These are phyloP conservation scores for Channa argus DNA, from an alignment of 2,113 vertebrate species.

Conservation along the genomic window DNA sequence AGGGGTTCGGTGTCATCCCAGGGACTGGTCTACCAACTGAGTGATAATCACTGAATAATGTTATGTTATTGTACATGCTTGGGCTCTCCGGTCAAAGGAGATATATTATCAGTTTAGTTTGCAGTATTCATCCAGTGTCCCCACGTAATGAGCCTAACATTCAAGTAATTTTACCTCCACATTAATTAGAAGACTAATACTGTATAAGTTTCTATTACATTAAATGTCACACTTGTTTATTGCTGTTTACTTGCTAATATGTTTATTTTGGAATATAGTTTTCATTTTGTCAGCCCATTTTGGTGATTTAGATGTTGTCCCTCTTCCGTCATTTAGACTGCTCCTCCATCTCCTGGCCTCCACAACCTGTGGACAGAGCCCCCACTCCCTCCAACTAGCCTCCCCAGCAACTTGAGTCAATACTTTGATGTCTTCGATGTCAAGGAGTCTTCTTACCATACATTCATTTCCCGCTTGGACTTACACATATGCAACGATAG, in stretches of 20 bases:
- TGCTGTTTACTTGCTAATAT: neutral
- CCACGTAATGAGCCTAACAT: neutral
- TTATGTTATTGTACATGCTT: no score
- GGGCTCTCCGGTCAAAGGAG: no score
- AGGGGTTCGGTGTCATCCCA: no score
- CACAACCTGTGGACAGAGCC: constrained; percentile 90
- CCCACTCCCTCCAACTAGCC: constrained; percentile 76
- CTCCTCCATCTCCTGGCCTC: constrained; percentile 87
- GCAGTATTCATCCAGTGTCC: neutral
- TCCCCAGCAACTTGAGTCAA: constrained; percentile 88
- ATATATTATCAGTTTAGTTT: no score
- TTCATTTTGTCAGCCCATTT: neutral
- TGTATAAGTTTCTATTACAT: neutral
- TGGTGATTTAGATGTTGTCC: neutral
- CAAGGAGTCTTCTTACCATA: constrained; percentile 97
- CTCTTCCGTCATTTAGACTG: constrained; percentile 81
- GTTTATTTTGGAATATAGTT: neutral
- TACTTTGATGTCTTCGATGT: constrained; percentile 95
- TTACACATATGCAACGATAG: constrained; percentile 97
- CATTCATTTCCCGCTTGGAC: constrained; percentile 95
- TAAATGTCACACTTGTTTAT: no score
- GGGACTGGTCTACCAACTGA: no score
- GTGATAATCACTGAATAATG: no score
- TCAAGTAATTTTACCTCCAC: neutral
- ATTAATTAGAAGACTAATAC: neutral